Percentiles rank a stretch among this genome's conserved stretches.
Conservation (phyloP, 2,888 invertebrate genomes). For the Steinernema hermaphroditum region DNA sequence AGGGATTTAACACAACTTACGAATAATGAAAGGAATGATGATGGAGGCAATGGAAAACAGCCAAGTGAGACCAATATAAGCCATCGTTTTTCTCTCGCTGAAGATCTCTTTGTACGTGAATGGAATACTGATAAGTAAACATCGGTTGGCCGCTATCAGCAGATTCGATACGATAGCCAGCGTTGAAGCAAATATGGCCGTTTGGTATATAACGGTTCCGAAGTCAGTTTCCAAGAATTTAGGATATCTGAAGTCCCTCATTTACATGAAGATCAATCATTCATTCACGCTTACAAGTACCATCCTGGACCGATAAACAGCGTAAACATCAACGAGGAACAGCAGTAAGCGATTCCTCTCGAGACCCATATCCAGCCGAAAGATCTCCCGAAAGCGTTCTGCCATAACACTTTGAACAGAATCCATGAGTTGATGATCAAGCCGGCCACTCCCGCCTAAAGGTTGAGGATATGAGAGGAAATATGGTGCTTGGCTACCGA, state of each 20-base stretch:
- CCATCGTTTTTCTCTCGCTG: background rate
- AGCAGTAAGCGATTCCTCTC: background rate
- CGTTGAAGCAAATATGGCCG: background rate
- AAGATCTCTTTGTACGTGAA: conserved; percentile 8
- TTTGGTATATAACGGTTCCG: background rate
- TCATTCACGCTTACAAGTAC: background rate
- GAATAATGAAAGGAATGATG: background rate
- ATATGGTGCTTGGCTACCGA: too few relatives aligned
- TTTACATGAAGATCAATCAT: background rate
- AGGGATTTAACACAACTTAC: background rate
- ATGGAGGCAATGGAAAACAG: background rate
- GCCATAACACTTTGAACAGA: background rate
- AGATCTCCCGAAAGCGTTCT: background rate
- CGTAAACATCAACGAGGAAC: background rate
- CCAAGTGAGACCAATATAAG: background rate
- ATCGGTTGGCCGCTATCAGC: background rate
- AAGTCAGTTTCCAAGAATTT: background rate
- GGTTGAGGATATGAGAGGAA: too few relatives aligned
- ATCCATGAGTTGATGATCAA: background rate
- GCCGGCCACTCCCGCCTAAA: background rate
- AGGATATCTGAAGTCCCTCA: background rate
- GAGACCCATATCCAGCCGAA: conserved; percentile 8
- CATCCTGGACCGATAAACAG: background rate
- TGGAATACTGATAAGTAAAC: conserved; percentile 5
- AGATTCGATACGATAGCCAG: background rate